These are phyloP conservation scores for Plumapathes pennacea DNA, from an alignment of 92 coral and sea anemone genomes.

Conservation along the genomic window DNA sequence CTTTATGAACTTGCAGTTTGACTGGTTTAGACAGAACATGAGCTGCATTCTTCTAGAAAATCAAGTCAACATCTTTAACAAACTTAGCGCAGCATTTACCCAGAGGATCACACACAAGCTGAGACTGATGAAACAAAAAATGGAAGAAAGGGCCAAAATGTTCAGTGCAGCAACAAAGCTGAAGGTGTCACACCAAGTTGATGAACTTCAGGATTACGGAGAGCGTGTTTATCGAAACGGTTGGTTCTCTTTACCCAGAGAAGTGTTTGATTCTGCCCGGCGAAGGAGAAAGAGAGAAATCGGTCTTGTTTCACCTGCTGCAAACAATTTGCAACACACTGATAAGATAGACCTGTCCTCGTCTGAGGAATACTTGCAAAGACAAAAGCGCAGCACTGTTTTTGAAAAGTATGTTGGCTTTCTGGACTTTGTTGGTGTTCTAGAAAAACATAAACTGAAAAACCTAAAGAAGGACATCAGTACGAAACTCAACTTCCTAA, in stretches of 20 bases:
- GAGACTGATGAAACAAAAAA: constrained; percentile 21
- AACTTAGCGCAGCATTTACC: constrained; percentile 44
- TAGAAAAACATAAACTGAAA: constrained; percentile 36
- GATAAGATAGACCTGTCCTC: neutral
- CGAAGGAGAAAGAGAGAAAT: constrained; percentile 44
- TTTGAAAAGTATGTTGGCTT: constrained; percentile 50
- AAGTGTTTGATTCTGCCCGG: constrained; percentile 19
- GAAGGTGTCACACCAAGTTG: constrained; percentile 25
- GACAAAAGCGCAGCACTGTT: constrained; percentile 34
- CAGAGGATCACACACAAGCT: constrained; percentile 42
- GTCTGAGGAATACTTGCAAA: neutral
- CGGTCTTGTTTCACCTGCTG: too few relatives aligned
- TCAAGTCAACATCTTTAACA: constrained; percentile 61
- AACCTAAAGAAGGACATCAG: constrained; percentile 39
- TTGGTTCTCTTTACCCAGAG: constrained; percentile 69
- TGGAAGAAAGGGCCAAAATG: constrained; percentile 14
- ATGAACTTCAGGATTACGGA: constrained; percentile 47
- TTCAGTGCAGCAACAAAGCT: constrained; percentile 38
- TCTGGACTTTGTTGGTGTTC: constrained; percentile 69
- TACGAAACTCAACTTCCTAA: constrained; percentile 31
- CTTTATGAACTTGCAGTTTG: constrained; percentile 49
- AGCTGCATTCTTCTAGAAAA: constrained; percentile 63
- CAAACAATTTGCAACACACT: neutral
- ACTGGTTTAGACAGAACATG: constrained; percentile 60
- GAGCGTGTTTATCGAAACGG: constrained; percentile 49